A percentile compares a stretch with the other conserved stretches of the same genome.
Conservation (phyloP, 2,113 vertebrate genomes). For the Sorex araneus region DNA sequence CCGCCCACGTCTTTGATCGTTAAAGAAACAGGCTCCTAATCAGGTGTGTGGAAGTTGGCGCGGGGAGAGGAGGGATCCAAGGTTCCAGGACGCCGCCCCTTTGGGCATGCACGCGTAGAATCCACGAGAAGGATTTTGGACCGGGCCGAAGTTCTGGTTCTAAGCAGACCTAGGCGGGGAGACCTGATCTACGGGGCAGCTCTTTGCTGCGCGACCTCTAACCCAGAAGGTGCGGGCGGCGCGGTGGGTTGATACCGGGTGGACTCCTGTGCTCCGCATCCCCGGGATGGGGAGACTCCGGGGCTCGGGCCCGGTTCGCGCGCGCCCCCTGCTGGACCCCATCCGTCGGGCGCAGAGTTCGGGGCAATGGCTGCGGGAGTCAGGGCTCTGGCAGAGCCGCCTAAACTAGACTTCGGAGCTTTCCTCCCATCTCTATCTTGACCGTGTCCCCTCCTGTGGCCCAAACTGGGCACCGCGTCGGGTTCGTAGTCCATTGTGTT, state of each 20-base stretch:
- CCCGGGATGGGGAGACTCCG: fast-evolving
- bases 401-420: not conserved
- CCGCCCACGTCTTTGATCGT: conserved; percentile 54
- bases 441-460: no score
- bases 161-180: not conserved
- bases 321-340: conserved; percentile 74
- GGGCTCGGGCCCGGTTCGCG: not conserved
- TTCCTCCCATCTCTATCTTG: not conserved
- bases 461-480: not conserved
- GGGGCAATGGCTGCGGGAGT: fast-evolving
- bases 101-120: not conserved
- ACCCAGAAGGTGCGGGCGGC: fast-evolving
- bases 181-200: not conserved
- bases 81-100: not conserved
- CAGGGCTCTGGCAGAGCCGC: not conserved
- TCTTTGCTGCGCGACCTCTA: not conserved
- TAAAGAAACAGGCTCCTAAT: conserved; percentile 75
- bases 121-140: not conserved
- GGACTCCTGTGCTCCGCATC: not conserved
- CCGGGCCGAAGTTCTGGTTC: not conserved
- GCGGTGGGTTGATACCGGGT: not conserved
- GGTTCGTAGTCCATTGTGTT: not conserved
- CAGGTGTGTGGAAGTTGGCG: not conserved
- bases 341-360: not conserved
- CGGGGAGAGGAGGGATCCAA: not conserved